These are phyloP conservation scores for Dasyurus viverrinus DNA, from an alignment of 2,113 vertebrate species.

Conservation along the genomic window DNA sequence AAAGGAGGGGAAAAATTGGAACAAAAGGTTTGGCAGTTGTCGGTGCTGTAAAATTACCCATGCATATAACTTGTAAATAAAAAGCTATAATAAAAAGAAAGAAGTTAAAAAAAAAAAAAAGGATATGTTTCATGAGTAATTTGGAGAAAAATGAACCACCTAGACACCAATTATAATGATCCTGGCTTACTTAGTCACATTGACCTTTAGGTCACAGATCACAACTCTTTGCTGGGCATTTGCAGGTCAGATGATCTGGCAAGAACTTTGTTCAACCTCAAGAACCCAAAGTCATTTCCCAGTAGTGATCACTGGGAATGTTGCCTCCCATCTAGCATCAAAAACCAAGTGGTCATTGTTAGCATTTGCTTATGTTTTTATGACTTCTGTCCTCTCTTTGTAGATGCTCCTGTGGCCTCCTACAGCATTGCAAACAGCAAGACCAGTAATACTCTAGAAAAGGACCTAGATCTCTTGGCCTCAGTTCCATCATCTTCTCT, in stretches of 20 bases:
- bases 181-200: not conserved
- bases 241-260: not conserved
- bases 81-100: no score
- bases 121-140: not conserved
- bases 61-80: no score
- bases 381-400: conserved; percentile 13
- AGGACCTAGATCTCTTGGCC: conserved; percentile 92
- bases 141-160: not conserved
- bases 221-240: not conserved
- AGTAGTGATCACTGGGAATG: not conserved
- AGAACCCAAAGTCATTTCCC: not conserved
- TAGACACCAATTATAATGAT: not conserved
- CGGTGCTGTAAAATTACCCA: no score
- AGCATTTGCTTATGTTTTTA: not conserved
- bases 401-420: conserved; percentile 88
- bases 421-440: conserved; percentile 85
- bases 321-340: not conserved
- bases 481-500: conserved; percentile 81
- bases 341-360: not conserved
- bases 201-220: not conserved
- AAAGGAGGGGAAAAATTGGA: no score
- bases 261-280: not conserved
- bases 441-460: conserved; percentile 86
- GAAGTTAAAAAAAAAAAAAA: no score
- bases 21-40: no score